phyloP scores from a whole-genome alignment of 2,888 invertebrate genomes.

The Ephialtes manifestator region DNA sequence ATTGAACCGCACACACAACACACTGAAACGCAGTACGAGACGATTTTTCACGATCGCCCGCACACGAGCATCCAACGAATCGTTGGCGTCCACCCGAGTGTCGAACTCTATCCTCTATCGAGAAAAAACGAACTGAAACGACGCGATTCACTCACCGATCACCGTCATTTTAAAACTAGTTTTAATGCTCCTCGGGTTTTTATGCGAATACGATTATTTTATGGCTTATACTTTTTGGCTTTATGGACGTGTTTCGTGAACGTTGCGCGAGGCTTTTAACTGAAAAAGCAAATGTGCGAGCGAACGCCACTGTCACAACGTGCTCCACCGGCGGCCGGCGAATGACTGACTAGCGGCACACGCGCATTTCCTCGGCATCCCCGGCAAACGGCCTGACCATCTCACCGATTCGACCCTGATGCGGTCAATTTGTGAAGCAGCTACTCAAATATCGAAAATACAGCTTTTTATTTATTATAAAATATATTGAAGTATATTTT shows the following conservation, averaged over 20 bases:
- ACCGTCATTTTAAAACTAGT: conserved; percentile 24
- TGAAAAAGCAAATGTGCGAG: conserved; percentile 8
- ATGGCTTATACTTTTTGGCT: not conserved
- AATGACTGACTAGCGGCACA: conserved; percentile 78
- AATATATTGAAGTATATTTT: no score
- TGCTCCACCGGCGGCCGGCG: conserved; percentile 80
- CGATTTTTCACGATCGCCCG: conserved; percentile 45
- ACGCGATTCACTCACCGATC: conserved; percentile 25
- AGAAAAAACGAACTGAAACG: not conserved
- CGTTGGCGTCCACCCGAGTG: conserved; percentile 49
- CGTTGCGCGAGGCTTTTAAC: conserved; percentile 2
- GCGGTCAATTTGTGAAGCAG: conserved; percentile 33
- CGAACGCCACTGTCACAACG: conserved; percentile 46
- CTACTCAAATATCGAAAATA: not conserved
- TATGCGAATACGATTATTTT: not conserved
- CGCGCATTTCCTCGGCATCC: conserved; percentile 59
- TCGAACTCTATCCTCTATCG: conserved; percentile 17
- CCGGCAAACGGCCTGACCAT: conserved; percentile 30
- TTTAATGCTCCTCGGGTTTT: not conserved
- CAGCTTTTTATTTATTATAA: not conserved
- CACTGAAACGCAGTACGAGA: conserved; percentile 58
- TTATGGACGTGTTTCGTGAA: not conserved
- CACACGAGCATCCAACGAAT: conserved; percentile 64
- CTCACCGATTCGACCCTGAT: conserved; percentile 33
- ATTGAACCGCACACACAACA: conserved; percentile 71